Evolutionary conservation across 2,797 vertebrate genomes (phyloP).

Genomic region (Orientallactaga sibirica): DNA sequence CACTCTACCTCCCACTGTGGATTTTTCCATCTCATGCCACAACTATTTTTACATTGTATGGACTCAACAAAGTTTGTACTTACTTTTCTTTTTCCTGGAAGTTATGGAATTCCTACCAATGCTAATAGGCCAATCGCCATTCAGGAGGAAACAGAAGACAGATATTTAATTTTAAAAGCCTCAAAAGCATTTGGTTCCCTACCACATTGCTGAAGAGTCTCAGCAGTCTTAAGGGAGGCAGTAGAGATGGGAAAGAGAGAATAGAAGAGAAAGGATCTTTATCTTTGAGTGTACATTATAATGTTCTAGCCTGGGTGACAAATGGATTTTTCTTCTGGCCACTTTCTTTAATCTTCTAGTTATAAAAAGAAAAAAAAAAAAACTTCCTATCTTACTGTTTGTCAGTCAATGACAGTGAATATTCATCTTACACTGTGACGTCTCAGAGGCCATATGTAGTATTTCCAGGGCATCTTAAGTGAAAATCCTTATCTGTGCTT

Average conservation of each 20-base stretch:
- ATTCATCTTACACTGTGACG: not conserved
- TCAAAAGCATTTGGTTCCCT: not conserved
- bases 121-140: not conserved
- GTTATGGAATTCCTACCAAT: not conserved
- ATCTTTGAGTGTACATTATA: not conserved
- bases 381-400: not conserved
- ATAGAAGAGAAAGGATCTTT: not conserved
- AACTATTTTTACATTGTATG: rapidly evolving
- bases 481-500: not conserved
- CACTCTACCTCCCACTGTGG: rapidly evolving
- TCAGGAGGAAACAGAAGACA: not conserved
- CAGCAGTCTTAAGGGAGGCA: rapidly evolving
- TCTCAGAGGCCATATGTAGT: not conserved
- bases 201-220: not conserved
- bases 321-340: not conserved
- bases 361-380: not conserved
- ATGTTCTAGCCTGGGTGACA: not conserved
- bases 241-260: not conserved
- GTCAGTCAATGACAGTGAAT: not conserved
- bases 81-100: not conserved
- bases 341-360: not conserved
- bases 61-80: too few species aligned
- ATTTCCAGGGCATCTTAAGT: not conserved
- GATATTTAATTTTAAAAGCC: not conserved
- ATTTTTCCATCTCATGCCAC: rapidly evolving